Base-by-base conservation (phyloP, 2,888 invertebrate species). In the Drosophila multiciliata region DNA sequence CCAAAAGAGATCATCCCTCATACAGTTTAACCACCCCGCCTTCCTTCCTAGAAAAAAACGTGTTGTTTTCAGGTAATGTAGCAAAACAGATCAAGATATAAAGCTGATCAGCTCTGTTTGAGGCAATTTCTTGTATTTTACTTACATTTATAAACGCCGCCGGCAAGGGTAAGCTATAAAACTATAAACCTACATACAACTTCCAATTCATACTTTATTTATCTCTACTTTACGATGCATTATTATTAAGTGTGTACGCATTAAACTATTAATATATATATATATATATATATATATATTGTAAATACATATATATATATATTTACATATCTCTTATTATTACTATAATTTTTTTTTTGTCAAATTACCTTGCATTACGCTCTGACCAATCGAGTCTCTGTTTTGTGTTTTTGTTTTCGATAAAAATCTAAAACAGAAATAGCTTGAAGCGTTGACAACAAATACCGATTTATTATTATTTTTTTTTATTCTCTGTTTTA, bases 81-180 rank as follows among this genome's bases (percentile, higher is more conserved):
- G 36, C 63, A 17, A 58, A 62, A 64, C 26, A 54, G 45, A 61
- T 68, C 35, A 73, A 68, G 64, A 17, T 48, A 55, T 40, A 59
- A 63, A 67, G 77, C 75, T 64, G 29, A 65, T 40, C 55, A 26
- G 42, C 61, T 64, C 33, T 54, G 20, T 57, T 57, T 49, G 23
- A 62, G 64, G 66, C 54, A 57, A 69, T 58, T 59, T 72, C 42
- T 40, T 50, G 42, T 49, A 67, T 53, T 62, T 60, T 73, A 67
- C 66, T 65, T 74, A 61, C 58, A 75, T 78, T 86, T 79, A 57
- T 64, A 74, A 71, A 57, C 54, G 62, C 36, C 58, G 74, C 49
- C 60, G 74, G 59, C 67, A 58, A 77, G 82, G 88, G 88, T 88
- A 88, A 88, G 88, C 89, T 89, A 88, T 90, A 68, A 70, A 78